Evolutionary conservation across 2,888 invertebrate species (phyloP), one percentile per base, ranked within the genome.

Genomic region (Drosophila limbata): DNA sequence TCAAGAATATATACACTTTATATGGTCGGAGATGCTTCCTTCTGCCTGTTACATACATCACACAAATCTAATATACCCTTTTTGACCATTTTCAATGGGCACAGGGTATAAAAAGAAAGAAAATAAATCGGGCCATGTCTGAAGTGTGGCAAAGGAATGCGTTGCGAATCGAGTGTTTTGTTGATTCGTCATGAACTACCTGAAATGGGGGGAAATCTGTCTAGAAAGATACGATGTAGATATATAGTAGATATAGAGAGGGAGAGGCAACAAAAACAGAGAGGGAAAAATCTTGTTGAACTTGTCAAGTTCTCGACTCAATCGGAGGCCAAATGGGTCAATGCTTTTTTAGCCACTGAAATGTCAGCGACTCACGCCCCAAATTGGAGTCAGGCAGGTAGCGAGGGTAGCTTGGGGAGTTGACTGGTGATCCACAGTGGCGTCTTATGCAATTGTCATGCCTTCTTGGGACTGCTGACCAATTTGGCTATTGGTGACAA

Each of bases 401-500:
- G 13, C 13, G 17, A 11, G 47, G 31, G 13, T 37, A 10, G 13
- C 11, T 13, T 5, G 53, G 1, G 17, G n/a, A 28, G 40, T 28
- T 17, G 2, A 37, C 37, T 15, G 17, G 19, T 21, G 8, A 15
- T 35, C 45, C 35, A 50, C 63, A 48, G 48, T 56, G 50, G 44
- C 52, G 73, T 55, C 55, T 77, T 73, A 44, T 59, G 73, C 63
- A 69, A 78, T 40, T 44, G 28, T n/a, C 28, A 39, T 50, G 33
- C 67, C 66, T 62, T 67, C 61, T 68, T 65, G 60, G 53, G 59
- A 17, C 17, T 15, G 44, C 6, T 15, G 25, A 56, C 76, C 84
- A 74, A 79, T 85, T 90, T 90, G 91, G 91, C 79, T 82, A 91
- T 91, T 88, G 90, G 90, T 91, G 91, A 91, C 91, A 83, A 88